Evolutionary conservation across 2,797 vertebrate genomes (phyloP).

Genomic region (Lithobates pipiens): DNA sequence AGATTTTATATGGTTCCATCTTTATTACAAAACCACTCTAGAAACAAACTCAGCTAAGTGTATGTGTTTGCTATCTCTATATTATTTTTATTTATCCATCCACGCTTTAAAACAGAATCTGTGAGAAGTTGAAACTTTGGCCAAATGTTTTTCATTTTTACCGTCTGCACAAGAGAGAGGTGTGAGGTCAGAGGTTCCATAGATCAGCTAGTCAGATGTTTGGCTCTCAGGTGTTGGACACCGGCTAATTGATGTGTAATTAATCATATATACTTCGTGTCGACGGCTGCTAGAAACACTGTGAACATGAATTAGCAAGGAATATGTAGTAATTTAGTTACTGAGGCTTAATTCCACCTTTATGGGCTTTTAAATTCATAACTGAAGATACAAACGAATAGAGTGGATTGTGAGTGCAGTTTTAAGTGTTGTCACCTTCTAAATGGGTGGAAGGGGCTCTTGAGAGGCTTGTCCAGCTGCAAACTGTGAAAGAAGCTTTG

Average conservation of each 20-base stretch:
- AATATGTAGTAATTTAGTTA: not conserved
- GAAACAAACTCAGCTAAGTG: not conserved
- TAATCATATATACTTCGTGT: constrained; percentile 15
- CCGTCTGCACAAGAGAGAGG: not conserved
- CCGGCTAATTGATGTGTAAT: constrained; percentile 10
- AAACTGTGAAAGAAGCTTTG: not conserved
- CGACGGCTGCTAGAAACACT: not conserved
- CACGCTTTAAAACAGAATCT: not conserved
- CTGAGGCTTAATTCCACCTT: not conserved
- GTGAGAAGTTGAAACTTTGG: not conserved
- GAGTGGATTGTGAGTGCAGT: not conserved
- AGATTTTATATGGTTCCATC: not conserved
- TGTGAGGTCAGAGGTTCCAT: not conserved
- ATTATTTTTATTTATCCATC: not conserved
- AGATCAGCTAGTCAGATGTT: not conserved
- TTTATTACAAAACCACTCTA: not conserved
- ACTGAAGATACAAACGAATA: not conserved
- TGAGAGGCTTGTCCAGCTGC: not conserved
- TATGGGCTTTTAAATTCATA: not conserved
- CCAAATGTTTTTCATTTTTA: not conserved
- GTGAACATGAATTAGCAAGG: not conserved
- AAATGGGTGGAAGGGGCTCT: not conserved
- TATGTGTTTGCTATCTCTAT: not conserved
- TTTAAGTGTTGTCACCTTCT: not conserved
- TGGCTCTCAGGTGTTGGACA: constrained; percentile 5